These are phyloP conservation scores for Drosophila kambysellisi DNA, from an alignment of 2,888 invertebrate species.

Conservation along the genomic window DNA sequence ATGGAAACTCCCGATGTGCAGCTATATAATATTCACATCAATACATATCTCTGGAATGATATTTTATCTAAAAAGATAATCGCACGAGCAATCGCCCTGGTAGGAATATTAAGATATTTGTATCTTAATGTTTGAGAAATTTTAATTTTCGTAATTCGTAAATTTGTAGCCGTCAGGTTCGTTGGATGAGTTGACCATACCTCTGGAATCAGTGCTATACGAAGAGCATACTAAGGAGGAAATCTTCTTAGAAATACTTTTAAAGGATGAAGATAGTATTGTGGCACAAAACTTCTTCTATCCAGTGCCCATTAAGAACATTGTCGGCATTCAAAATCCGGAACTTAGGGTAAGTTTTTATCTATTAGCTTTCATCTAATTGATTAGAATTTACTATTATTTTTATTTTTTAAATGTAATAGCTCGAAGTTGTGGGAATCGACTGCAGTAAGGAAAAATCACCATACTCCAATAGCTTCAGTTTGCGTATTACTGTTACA, in stretches of 20 bases:
- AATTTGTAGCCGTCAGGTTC: conserved; percentile 73
- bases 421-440: conserved; percentile 51
- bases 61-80: conserved; percentile 82
- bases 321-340: conserved; percentile 86
- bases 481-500: conserved; percentile 67
- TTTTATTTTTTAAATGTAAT: neutral
- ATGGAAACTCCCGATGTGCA: conserved; percentile 83
- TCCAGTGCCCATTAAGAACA: conserved; percentile 87
- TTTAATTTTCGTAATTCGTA: conserved; percentile 27
- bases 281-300: conserved; percentile 89
- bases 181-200: conserved; percentile 62
- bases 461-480: conserved; percentile 63
- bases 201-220: conserved; percentile 51
- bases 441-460: conserved; percentile 40
- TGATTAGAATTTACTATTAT: neutral
- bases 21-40: conserved; percentile 86
- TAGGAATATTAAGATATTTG: conserved; percentile 29
- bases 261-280: conserved; percentile 70
- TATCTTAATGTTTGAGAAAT: neutral
- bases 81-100: conserved; percentile 71
- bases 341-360: conserved; percentile 86
- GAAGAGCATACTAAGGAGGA: conserved; percentile 52
- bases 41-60: conserved; percentile 87
- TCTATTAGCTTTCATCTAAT: neutral
- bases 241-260: conserved; percentile 83